A percentile compares a stretch with the other conserved stretches of the same genome.
Evolutionary conservation across 1,140 invertebrate genomes (phyloP).

Genomic region (Chlorops oryzae): DNA sequence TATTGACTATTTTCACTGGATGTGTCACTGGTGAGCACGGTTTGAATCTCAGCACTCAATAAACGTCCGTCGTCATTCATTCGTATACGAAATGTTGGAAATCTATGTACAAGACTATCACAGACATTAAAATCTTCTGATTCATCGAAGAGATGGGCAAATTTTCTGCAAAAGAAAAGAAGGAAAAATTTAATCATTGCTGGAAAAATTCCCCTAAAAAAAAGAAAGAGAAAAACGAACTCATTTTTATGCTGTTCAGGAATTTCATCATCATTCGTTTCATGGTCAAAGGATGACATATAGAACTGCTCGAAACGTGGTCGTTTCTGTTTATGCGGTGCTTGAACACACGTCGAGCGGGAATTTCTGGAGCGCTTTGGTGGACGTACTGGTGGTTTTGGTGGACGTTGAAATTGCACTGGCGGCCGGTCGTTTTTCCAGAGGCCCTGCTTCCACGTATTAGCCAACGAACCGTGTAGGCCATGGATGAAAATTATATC

Average conservation of each 20-base stretch:
- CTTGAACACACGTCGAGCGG: constrained; percentile 28
- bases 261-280: not conserved
- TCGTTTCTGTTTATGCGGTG: constrained; percentile 34
- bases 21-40: constrained; percentile 15
- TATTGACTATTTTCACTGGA: constrained; percentile 12
- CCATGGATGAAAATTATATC: constrained; percentile 58
- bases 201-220: not conserved
- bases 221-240: not conserved
- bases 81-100: constrained; percentile 41
- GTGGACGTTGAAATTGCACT: constrained; percentile 42
- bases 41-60: constrained; percentile 22
- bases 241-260: constrained; percentile 1
- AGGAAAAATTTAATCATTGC: not conserved
- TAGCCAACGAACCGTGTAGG: constrained; percentile 53
- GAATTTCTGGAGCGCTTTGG: constrained; percentile 41
- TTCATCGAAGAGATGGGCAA: constrained; percentile 33
- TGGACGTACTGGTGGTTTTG: constrained; percentile 37
- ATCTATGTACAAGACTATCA: constrained; percentile 42
- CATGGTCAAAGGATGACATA: not conserved
- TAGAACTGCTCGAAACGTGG: constrained; percentile 25
- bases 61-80: constrained; percentile 32
- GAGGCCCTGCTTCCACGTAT: constrained; percentile 55
- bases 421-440: constrained; percentile 48
- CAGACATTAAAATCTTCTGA: constrained; percentile 36
- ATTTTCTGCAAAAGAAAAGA: constrained; percentile 16